Base-by-base conservation (phyloP, 2,797 vertebrate species). In the Propithecus deckenii region DNA sequence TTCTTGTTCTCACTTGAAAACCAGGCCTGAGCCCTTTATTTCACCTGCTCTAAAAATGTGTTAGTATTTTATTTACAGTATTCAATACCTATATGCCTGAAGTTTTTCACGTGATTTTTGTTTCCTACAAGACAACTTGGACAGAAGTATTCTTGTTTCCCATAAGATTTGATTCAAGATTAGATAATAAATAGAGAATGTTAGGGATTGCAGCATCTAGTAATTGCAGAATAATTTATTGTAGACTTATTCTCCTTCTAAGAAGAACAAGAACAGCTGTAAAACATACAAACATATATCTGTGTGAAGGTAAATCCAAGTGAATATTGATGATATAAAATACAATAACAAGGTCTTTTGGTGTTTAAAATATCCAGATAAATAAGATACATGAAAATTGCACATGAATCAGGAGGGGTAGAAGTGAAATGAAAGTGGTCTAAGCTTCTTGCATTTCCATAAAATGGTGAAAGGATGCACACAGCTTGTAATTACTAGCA, bases 351-450 rank as follows among this genome's bases (percentile, higher is more conserved):
- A 59, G 5, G 9, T 65, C 14, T 41, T 92, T 78, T 59, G 38
- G 48, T 59, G 46, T 38, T 86, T 76, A 61, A 94, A 81, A 74
- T 89, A 22, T 14, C 7, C 50, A 48, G 7, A 79, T 55, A 57
- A 89, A 65, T 90, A 96, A 93, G 61, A 89, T 57, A 59, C 32
- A 35, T 35, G 8, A 87, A 61, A 89, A 92, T 76, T 85, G 4
- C 22, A 52, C 32, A 35, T 35, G 25, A 86, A 50, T 61, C 15
- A 52, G 43, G 28, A 35, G 30, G 7, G 4, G 3, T 38, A 25
- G 7, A 84, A 67, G 35, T 46, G 38, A 63, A 86, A 86, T 52
- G 65, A 83, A 86, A 14, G 1, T 83, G 9, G 32, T 59, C 74
- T 81, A 72, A 25, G 13, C 69, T 91, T 89, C 50, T 86, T 63